These are phyloP conservation scores for Cardiocondyla obscurior DNA, from an alignment of 1,140 invertebrate species.

Conservation along the genomic window DNA sequence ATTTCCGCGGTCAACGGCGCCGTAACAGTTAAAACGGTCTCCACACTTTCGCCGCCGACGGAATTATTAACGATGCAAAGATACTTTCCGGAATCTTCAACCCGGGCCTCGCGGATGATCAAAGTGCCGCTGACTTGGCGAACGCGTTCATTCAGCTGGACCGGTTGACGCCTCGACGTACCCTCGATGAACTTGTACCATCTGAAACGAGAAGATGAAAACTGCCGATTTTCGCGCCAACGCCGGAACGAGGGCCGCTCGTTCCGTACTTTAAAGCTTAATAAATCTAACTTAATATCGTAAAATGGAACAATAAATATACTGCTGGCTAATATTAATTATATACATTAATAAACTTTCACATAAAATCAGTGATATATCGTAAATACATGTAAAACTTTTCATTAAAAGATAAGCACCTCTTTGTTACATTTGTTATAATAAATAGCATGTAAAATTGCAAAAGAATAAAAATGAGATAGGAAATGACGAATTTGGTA, in stretches of 20 bases:
- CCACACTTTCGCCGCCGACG: slow-evolving; percentile 95
- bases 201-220: slow-evolving; percentile 86
- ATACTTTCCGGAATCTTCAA: slow-evolving; percentile 97
- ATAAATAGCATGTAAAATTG: background rate
- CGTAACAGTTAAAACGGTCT: slow-evolving; percentile 96
- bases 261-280: background rate
- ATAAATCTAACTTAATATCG: slow-evolving; percentile 6
- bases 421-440: background rate
- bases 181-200: slow-evolving; percentile 97
- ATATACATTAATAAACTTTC: background rate
- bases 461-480: background rate
- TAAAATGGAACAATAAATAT: slow-evolving; percentile 45
- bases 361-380: too few species aligned
- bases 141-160: slow-evolving; percentile 93
- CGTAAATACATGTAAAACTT: background rate
- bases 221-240: slow-evolving; percentile 45
- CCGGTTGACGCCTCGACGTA: slow-evolving; percentile 91
- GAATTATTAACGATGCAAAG: slow-evolving; percentile 97
- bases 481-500: background rate
- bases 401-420: background rate
- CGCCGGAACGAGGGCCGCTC: slow-evolving; percentile 23
- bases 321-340: too few species aligned
- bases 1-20: slow-evolving; percentile 94
- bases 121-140: slow-evolving; percentile 97
- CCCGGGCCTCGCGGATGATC: slow-evolving; percentile 94